A percentile compares a stretch with the other conserved stretches of the same genome.
Conservation (phyloP, 2,888 invertebrate genomes). For the Erynnis tages region DNA sequence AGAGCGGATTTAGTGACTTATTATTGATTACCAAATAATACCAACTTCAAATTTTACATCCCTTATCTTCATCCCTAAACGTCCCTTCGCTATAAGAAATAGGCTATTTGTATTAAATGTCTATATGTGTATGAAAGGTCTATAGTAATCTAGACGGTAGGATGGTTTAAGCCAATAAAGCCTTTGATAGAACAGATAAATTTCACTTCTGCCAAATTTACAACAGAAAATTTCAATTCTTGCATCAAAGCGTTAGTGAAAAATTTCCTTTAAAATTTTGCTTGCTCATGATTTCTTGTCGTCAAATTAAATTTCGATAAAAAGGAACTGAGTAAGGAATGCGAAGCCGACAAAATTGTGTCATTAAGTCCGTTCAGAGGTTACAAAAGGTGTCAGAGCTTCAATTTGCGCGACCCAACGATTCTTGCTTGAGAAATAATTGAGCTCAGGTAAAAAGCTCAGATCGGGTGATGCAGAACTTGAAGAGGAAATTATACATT, state of each 20-base stretch:
- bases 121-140: too few relatives aligned
- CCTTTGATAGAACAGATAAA: too few relatives aligned
- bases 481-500: too few relatives aligned
- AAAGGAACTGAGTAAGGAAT: conserved; percentile 10
- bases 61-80: too few relatives aligned
- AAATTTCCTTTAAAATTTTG: background rate
- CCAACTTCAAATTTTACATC: too few relatives aligned
- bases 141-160: too few relatives aligned
- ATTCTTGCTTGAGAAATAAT: conserved; percentile 7
- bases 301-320: conserved; percentile 2
- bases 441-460: background rate
- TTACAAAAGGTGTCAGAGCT: conserved; percentile 13
- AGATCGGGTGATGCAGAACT: background rate
- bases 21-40: too few relatives aligned
- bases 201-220: too few relatives aligned
- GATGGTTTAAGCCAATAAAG: too few relatives aligned
- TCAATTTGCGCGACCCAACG: background rate
- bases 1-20: too few relatives aligned
- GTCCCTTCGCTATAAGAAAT: too few relatives aligned
- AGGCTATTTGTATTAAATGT: too few relatives aligned
- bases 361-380: conserved; percentile 11
- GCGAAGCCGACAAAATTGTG: conserved; percentile 11
- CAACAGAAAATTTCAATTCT: background rate
- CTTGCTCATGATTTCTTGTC: background rate
- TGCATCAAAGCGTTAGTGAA: background rate